phyloP scores from a whole-genome alignment of 2,113 vertebrate species.

The Hylia prasina region DNA sequence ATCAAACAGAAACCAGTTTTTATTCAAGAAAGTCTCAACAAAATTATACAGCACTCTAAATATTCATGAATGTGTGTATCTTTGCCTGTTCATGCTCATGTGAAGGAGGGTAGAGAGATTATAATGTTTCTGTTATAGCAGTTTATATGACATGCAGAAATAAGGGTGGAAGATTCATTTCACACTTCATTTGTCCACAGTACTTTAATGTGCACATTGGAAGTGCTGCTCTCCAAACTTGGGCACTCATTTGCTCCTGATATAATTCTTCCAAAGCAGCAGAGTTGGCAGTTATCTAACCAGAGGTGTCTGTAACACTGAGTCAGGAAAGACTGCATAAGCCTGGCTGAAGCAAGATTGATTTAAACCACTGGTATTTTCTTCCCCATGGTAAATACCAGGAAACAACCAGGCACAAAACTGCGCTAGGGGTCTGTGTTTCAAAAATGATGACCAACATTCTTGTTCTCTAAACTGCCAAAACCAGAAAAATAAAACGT shows the following conservation, averaged over 20 bases:
- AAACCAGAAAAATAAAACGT: not conserved
- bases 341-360: not conserved
- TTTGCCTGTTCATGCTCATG: not conserved
- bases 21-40: not conserved
- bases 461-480: not conserved
- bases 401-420: not conserved
- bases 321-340: not conserved
- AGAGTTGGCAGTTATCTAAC: not conserved
- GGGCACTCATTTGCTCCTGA: not conserved
- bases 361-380: not conserved
- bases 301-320: not conserved
- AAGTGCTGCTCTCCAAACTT: not conserved
- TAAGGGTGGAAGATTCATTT: not conserved
- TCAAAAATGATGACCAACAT: not conserved
- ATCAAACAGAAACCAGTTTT: not conserved
- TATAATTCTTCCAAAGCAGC: not conserved
- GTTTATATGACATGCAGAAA: not conserved
- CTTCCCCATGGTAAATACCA: not conserved
- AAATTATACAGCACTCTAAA: not conserved
- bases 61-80: not conserved
- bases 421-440: not conserved
- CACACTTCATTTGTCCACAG: not conserved
- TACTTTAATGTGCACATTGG: rapidly evolving
- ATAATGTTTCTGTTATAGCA: not conserved
- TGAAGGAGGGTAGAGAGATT: not conserved